Evolutionary conservation across 2,888 invertebrate species (phyloP), one percentile per base, ranked within the genome.

Genomic region (Operophtera brumata): DNA sequence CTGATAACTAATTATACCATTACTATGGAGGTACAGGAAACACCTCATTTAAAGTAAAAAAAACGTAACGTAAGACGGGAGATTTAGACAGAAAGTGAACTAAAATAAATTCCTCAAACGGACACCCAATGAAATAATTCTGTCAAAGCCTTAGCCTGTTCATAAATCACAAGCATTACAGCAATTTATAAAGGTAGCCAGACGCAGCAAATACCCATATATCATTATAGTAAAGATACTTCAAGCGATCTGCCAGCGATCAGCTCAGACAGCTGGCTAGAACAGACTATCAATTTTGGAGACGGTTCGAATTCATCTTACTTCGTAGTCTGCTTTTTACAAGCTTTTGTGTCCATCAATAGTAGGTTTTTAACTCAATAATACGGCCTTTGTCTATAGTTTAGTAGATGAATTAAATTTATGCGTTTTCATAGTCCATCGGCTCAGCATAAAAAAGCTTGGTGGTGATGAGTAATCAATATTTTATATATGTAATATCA

Each of bases 221-320:
- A 41, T 41, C 41, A 41, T 6, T 28, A 28, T 12, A 7, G 8
- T 41, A 26, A 2, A 41, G 25, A 32, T 34, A 30, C 36, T 30
- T 9, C 37, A 28, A 30, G n/a, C 41, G 48, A 43, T 45, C 47
- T 40, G 20, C 35, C 40, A 52, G 62, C 65, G 59, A 70, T 69
- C 70, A 60, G 64, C 61, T 48, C 54, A 32, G 63, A 47, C 57
- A 54, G 58, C 51, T 52, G 57, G 48, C 42, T n/a, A n/a, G n/a
- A n/a, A 60, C 57, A 51, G 48, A 50, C 48, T 56, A 77, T 78
- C 74, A 75, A 76, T 77, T 73, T 64, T 51, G 39, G 50, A 56
- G 62, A 59, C 65, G 54, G 62, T 52, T 62, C 54, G 54, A 65
- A 77, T 77, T 69, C 54, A 68, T 71, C 68, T 69, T 61, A 54